Conservation (phyloP, 2,797 vertebrate genomes). For the Lutjanus argentimaculatus region DNA sequence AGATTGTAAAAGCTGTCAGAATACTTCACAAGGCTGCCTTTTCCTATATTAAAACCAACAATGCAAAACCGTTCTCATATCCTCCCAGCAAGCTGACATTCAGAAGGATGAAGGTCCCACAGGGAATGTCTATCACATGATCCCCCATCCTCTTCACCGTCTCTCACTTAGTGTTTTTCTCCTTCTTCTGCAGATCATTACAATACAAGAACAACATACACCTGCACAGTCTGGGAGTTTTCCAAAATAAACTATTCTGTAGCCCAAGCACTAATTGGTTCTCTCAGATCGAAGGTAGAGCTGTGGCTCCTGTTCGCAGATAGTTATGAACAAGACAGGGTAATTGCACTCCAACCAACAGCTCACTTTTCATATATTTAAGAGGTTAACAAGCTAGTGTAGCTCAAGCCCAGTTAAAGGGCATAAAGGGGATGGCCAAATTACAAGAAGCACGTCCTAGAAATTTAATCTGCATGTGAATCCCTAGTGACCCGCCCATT, state of each 20-base stretch:
- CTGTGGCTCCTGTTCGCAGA: constrained; percentile 31
- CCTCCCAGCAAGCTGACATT: constrained; percentile 50
- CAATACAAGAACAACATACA: constrained; percentile 42
- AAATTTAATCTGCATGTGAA: constrained; percentile 63
- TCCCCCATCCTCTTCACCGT: constrained; percentile 19
- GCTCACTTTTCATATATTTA: constrained; percentile 62
- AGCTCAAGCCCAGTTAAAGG: constrained; percentile 51
- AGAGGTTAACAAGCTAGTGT: constrained; percentile 56
- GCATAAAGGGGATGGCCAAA: constrained; percentile 43
- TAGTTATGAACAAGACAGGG: constrained; percentile 54
- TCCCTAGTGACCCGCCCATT: constrained; percentile 43
- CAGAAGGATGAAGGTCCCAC: constrained; percentile 43
- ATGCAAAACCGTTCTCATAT: constrained; percentile 57
- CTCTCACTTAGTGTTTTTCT: constrained; percentile 38
- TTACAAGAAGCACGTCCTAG: constrained; percentile 53
- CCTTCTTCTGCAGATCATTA: constrained; percentile 19
- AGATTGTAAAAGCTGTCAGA: constrained; percentile 45
- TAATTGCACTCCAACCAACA: constrained; percentile 70
- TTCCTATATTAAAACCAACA: constrained; percentile 64
- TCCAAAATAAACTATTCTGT: constrained; percentile 56
- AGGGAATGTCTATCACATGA: constrained; percentile 51
- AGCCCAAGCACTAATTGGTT: constrained; percentile 65
- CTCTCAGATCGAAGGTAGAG: constrained; percentile 49
- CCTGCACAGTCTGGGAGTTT: constrained; percentile 47
- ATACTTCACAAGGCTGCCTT: constrained; percentile 38